A percentile compares a stretch with the other conserved stretches of the same genome.
phyloP scores from a whole-genome alignment of 92 coral and sea anemone species.

The Phenganax subtilis region DNA sequence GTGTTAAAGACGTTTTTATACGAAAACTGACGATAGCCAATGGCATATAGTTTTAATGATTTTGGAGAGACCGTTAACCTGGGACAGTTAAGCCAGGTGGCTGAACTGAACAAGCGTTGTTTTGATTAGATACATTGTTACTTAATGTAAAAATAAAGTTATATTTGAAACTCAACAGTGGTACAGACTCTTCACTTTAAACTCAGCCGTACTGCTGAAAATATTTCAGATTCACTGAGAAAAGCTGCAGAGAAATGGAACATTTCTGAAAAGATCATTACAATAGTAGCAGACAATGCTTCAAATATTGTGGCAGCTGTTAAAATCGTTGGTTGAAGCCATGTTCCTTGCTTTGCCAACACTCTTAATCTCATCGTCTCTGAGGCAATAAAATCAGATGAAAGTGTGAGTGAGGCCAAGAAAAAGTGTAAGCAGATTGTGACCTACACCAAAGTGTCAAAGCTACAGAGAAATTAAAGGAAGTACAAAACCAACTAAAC shows the following conservation, averaged over 20 bases:
- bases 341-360: constrained; percentile 35
- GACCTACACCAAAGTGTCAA: constrained; percentile 28
- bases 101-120: no score
- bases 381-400: constrained; percentile 33
- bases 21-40: no score
- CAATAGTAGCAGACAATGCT: constrained; percentile 37
- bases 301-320: constrained; percentile 29
- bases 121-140: no score
- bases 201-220: constrained; percentile 21
- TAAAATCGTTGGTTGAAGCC: constrained; percentile 28
- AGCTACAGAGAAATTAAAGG: constrained; percentile 40
- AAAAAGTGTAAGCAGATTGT: constrained; percentile 24
- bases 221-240: constrained; percentile 21
- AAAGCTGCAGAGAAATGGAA: constrained; percentile 23
- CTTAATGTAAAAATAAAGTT: no score
- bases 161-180: no score
- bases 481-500: constrained; percentile 20
- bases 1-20: no score
- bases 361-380: constrained; percentile 21
- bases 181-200: constrained; percentile 27
- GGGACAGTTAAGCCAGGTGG: no score
- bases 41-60: no score
- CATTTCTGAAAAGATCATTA: constrained; percentile 34
- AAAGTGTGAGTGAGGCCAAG: constrained; percentile 14
- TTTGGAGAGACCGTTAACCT: no score